Evolutionary conservation across 2,888 invertebrate genomes (phyloP).

Genomic region (Eremobia ochroleuca): DNA sequence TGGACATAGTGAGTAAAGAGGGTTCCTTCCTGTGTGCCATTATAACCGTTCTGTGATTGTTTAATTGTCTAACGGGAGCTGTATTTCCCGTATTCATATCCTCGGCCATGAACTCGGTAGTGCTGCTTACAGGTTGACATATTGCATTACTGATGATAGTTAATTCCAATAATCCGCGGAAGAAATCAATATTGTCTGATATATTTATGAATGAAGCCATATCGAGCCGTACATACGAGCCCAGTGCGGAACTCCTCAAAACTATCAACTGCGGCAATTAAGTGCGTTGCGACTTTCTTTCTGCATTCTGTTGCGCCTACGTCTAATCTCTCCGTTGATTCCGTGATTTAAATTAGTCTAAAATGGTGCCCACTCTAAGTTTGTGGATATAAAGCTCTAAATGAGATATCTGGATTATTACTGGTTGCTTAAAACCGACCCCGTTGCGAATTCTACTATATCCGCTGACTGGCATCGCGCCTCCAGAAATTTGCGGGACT

Average conservation of each 20-base stretch:
- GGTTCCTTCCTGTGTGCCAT: neutral
- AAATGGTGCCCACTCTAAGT: neutral
- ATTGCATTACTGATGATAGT: neutral
- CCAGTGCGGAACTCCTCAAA: constrained; percentile 50
- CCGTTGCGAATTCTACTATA: neutral
- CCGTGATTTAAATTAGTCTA: constrained; percentile 39
- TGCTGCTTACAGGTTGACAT: neutral
- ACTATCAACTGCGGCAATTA: constrained; percentile 52
- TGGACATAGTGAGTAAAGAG: too few species aligned
- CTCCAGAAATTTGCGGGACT: neutral
- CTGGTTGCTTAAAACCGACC: neutral
- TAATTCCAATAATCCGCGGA: neutral
- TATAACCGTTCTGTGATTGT: too few species aligned
- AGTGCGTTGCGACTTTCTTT: constrained; percentile 63
- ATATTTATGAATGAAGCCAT: constrained; percentile 23
- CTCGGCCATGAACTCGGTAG: neutral
- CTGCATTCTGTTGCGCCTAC: constrained; percentile 64
- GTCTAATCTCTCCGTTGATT: constrained; percentile 42
- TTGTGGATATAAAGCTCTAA: neutral
- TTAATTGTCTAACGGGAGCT: neutral
- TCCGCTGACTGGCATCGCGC: too few species aligned
- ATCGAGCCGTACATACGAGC: neutral
- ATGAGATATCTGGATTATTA: neutral
- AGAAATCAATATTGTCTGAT: constrained; percentile 9
- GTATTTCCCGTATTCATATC: neutral